phyloP scores from a whole-genome alignment of 2,888 invertebrate genomes.

The Cantharis rustica region DNA sequence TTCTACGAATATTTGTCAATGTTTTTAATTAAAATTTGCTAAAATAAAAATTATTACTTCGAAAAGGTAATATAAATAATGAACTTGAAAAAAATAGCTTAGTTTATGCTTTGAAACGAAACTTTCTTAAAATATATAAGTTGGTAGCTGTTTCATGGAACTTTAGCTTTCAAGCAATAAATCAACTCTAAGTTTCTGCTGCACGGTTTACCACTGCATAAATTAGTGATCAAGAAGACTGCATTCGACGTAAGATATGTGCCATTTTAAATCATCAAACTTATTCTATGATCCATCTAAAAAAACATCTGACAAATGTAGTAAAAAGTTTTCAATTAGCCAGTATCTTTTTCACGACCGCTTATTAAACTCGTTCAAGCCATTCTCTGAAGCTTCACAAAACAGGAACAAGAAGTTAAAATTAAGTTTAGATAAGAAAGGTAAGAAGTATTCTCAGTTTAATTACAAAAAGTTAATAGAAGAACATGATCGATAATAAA shows the following conservation, averaged over 20 bases:
- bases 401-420: conserved; percentile 1
- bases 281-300: conserved; percentile 13
- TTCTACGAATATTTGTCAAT: conserved; percentile 2
- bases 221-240: conserved; percentile 33
- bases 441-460: background rate
- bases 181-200: conserved; percentile 32
- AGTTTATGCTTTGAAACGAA: conserved; percentile 23
- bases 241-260: conserved; percentile 33
- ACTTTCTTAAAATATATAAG: conserved; percentile 31
- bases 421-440: conserved; percentile 4
- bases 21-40: conserved; percentile 17
- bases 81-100: conserved; percentile 18
- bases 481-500: background rate
- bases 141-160: conserved; percentile 32
- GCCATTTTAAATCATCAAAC: conserved; percentile 28
- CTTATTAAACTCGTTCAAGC: conserved; percentile 2
- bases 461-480: background rate
- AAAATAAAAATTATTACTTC: background rate
- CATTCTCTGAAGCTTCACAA: conserved; percentile 2
- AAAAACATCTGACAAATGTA: background rate
- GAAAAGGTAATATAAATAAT: conserved; percentile 13
- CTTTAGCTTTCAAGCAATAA: conserved; percentile 31
- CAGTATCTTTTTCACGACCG: background rate
- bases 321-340: background rate
- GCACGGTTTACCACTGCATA: conserved; percentile 34